Conservation (phyloP, 2,888 invertebrate genomes). For the Apodemia mormo region DNA sequence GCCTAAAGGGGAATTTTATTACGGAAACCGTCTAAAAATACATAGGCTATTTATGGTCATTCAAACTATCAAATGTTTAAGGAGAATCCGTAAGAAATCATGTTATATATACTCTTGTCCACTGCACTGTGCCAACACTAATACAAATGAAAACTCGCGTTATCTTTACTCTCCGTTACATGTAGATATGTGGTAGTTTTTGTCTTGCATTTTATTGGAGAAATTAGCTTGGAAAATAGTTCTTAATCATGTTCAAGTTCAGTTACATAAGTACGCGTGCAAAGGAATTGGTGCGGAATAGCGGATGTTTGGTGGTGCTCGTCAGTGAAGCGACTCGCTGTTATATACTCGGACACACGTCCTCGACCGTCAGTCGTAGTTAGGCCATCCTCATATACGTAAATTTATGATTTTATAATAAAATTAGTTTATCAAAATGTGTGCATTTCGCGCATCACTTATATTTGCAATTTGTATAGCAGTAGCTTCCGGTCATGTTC, state of each 20-base stretch:
- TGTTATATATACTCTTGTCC: slow-evolving; percentile 41
- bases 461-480: slow-evolving; percentile 69
- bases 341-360: slow-evolving; percentile 76
- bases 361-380: slow-evolving; percentile 71
- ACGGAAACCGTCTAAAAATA: too few relatives aligned
- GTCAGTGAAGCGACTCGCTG: slow-evolving; percentile 73
- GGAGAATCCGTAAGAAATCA: slow-evolving; percentile 39
- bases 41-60: too few relatives aligned
- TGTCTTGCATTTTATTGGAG: slow-evolving; percentile 79
- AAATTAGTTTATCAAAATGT: slow-evolving; percentile 65
- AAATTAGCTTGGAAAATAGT: slow-evolving; percentile 81
- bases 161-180: slow-evolving; percentile 60
- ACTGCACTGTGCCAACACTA: slow-evolving; percentile 42
- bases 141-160: slow-evolving; percentile 45
- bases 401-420: slow-evolving; percentile 66
- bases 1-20: too few relatives aligned
- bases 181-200: slow-evolving; percentile 67
- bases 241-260: slow-evolving; percentile 81
- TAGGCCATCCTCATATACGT: slow-evolving; percentile 71
- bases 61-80: too few relatives aligned
- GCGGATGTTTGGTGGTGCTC: slow-evolving; percentile 80
- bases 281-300: slow-evolving; percentile 81
- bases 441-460: slow-evolving; percentile 73
- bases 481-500: slow-evolving; percentile 65
- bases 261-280: slow-evolving; percentile 81